A percentile compares a stretch with the other conserved stretches of the same genome.
Conservation (phyloP, 1,140 invertebrate species). For the Calephelis nemesis region DNA sequence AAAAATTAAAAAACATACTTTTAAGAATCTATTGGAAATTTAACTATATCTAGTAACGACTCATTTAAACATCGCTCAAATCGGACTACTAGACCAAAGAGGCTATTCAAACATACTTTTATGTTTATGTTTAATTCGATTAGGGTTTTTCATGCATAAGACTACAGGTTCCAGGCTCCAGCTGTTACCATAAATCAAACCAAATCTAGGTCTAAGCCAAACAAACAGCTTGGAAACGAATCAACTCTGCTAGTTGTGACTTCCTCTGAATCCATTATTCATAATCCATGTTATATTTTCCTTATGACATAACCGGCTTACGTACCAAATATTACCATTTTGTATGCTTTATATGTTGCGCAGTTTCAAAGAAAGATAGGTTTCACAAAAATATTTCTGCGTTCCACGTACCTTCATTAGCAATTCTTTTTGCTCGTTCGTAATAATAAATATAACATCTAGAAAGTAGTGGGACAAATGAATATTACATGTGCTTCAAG, state of each 20-base stretch:
- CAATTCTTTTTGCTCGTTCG: background rate
- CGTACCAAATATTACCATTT: background rate
- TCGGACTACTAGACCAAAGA: too few species aligned
- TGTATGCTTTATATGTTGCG: background rate
- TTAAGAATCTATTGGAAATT: too few species aligned
- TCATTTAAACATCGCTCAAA: too few species aligned
- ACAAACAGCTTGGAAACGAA: background rate
- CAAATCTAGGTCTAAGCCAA: slow-evolving; percentile 6
- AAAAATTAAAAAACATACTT: too few species aligned
- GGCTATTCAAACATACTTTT: too few species aligned
- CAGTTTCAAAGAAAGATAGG: slow-evolving; percentile 10
- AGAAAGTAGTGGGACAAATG: background rate
- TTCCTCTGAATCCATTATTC: slow-evolving; percentile 9
- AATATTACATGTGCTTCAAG: background rate
- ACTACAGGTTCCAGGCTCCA: background rate
- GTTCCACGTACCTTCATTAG: slow-evolving; percentile 5
- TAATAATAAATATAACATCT: slow-evolving; percentile 14
- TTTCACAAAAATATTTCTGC: background rate
- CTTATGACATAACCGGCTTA: background rate
- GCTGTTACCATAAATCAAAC: slow-evolving; percentile 15
- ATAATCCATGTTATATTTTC: slow-evolving; percentile 14
- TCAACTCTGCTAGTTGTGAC: slow-evolving; percentile 4
- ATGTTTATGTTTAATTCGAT: too few species aligned
- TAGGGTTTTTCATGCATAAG: too few species aligned
- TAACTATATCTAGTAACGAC: too few species aligned